Evolutionary conservation across 2,888 invertebrate species (phyloP).

Genomic region (Anodontia alba): DNA sequence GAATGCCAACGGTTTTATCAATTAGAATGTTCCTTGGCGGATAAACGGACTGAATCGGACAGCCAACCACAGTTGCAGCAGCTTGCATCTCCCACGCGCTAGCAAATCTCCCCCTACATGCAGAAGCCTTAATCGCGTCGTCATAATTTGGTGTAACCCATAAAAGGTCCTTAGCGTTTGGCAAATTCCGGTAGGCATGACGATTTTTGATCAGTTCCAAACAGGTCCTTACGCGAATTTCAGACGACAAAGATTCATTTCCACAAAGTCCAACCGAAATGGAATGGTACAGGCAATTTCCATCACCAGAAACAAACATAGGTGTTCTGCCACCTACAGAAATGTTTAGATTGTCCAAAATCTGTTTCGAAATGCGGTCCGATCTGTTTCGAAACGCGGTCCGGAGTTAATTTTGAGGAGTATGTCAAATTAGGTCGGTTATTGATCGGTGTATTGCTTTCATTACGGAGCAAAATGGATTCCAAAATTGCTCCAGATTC

Average conservation of each 20-base stretch:
- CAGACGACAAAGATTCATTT: background rate
- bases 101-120: background rate
- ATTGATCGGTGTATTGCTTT: background rate
- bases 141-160: background rate
- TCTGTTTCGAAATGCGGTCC: background rate
- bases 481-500: background rate
- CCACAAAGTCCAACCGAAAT: background rate
- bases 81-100: conserved; percentile 1
- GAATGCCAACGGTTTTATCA: background rate
- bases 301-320: background rate
- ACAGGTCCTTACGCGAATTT: background rate
- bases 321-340: background rate
- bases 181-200: background rate
- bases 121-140: background rate
- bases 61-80: background rate
- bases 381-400: background rate
- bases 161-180: background rate
- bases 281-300: background rate
- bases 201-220: background rate
- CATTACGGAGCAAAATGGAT: background rate
- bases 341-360: background rate
- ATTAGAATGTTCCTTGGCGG: background rate
- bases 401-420: background rate
- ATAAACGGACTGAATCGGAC: conserved; percentile 10
- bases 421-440: background rate